Evolutionary conservation across 2,888 invertebrate species (phyloP), one percentile per base, ranked within the genome.

Genomic region (Mycalesis mineus): DNA sequence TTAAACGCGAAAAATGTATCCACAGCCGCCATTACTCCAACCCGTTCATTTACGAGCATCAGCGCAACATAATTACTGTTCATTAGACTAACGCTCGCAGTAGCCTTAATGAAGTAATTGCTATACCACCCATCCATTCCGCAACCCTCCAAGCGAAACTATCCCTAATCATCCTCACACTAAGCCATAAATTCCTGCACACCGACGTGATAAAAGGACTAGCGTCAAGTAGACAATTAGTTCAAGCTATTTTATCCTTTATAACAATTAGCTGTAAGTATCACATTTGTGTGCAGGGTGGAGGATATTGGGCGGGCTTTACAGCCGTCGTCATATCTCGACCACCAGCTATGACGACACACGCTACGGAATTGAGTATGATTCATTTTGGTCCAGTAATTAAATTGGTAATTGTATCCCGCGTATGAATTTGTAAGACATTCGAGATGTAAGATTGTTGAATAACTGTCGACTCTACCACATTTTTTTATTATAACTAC

Each of bases 11-110:
- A 62, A 63, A 61, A 63, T 52, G 53, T 52, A 49, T 65, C 51
- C 40, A 61, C 48, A 33, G 61, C 54, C 39, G 36, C 62, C 61
- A 61, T 58, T 48, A 62, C 55, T 55, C 42, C 41, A 63, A 62
- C 65, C 64, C 65, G 62, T 62, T 63, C 63, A 65, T 66, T 67
- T 67, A 66, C 61, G 66, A 65, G 61, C 66, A 64, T 63, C 58
- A 56, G 75, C 81, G 81, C 84, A 85, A 84, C 84, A 77, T 82
- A 82, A 85, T 85, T 85, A 85, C 71, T 52, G 69, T 77, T 78
- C 77, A 84, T 84, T 79, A 84, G 73, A 69, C 73, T 70, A 74
- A 67, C 67, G 67, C 68, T 69, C 71, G 68, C 72, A 69, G 72
- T 70, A 75, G 70, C 73, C 73, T 78, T 84, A 85, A 85, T 84